Evolutionary conservation across 2,888 invertebrate species (phyloP).

Genomic region (Drosophila acutilabella): DNA sequence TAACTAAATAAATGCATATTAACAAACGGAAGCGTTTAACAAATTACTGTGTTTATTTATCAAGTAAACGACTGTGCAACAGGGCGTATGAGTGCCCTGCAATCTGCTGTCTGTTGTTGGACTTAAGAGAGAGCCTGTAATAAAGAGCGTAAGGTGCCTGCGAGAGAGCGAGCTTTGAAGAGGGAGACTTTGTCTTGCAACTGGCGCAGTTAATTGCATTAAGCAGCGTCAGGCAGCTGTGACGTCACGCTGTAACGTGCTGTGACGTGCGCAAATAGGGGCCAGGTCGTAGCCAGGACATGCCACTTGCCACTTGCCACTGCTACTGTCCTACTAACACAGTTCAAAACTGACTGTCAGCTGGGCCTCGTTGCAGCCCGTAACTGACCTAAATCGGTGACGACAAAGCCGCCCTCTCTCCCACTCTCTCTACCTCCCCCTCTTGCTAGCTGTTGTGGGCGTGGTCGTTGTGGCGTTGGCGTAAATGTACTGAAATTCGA

Average conservation of each 20-base stretch:
- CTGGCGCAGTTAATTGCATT: conserved; percentile 62
- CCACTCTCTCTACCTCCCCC: background rate
- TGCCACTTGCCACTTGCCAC: background rate
- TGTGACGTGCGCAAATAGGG: conserved; percentile 63
- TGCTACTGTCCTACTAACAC: conserved; percentile 69
- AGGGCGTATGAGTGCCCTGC: conserved; percentile 51
- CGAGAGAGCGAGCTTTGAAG: conserved; percentile 46
- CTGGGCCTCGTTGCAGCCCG: conserved; percentile 44
- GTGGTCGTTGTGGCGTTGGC: conserved; percentile 22
- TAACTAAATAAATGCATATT: conserved; percentile 67
- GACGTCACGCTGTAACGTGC: conserved; percentile 67
- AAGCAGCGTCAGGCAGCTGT: conserved; percentile 41
- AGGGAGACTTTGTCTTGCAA: conserved; percentile 33
- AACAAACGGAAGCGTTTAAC: conserved; percentile 10
- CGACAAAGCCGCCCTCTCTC: conserved; percentile 45
- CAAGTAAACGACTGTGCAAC: conserved; percentile 53
- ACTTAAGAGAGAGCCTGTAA: background rate
- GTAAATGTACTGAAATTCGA: conserved; percentile 32
- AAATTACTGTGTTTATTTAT: background rate
- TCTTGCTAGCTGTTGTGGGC: conserved; percentile 20
- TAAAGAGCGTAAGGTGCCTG: background rate
- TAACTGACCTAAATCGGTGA: conserved; percentile 68
- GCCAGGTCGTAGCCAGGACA: conserved; percentile 46
- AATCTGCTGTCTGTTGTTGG: background rate
- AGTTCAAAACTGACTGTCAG: conserved; percentile 56